phyloP scores from a whole-genome alignment of 2,113 vertebrate genomes.

The Gadus macrocephalus region DNA sequence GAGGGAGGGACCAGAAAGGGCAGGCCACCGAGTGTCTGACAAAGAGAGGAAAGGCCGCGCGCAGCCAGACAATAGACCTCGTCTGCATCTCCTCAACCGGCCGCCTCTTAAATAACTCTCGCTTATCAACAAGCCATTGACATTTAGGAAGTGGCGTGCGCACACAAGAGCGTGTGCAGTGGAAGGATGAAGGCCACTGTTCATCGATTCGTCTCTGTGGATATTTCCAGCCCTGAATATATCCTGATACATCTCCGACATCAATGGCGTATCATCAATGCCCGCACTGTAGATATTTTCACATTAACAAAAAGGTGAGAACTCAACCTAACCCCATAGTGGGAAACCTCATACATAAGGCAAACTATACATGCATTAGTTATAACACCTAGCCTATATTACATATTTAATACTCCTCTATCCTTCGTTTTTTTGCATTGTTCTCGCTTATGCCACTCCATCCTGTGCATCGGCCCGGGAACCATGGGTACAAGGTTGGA shows the following conservation, averaged over 20 bases:
- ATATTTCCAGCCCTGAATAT: constrained; percentile 59
- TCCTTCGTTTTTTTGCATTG: too few species aligned
- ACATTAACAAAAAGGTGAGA: constrained; percentile 17
- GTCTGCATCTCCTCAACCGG: constrained; percentile 51
- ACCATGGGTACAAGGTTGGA: constrained; percentile 35
- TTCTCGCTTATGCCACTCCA: constrained; percentile 8
- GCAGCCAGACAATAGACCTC: constrained; percentile 48
- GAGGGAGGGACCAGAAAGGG: constrained; percentile 53
- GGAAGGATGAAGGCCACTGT: constrained; percentile 46
- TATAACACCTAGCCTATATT: too few species aligned
- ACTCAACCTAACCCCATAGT: neutral
- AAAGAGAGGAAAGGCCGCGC: constrained; percentile 30
- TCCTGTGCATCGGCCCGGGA: constrained; percentile 25
- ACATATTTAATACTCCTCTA: too few species aligned
- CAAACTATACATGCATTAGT: neutral
- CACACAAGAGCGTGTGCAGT: constrained; percentile 30
- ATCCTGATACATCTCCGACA: constrained; percentile 50
- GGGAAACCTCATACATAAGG: constrained; percentile 16
- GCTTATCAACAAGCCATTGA: constrained; percentile 51
- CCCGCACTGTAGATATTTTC: constrained; percentile 6
- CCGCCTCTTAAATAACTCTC: constrained; percentile 42
- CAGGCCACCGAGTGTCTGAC: constrained; percentile 47
- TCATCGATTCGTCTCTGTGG: constrained; percentile 56
- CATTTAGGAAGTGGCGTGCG: constrained; percentile 52
- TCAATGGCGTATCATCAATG: constrained; percentile 2